Base-by-base conservation (phyloP, 2,888 invertebrate genomes). In the Chironomus riparius region DNA sequence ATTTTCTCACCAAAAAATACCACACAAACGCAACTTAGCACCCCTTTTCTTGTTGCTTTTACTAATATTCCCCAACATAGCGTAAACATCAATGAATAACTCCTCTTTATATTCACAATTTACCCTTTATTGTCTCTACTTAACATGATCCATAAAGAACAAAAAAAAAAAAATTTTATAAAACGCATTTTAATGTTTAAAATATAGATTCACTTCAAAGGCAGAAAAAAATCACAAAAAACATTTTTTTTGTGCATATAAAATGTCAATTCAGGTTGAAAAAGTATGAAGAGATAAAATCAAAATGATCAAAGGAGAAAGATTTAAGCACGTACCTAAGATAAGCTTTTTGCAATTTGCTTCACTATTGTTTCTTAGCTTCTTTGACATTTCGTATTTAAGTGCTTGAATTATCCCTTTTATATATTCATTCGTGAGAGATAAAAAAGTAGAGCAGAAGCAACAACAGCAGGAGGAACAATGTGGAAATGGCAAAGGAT, bases 321-420 rank as follows among this genome's bases (percentile, higher is more conserved):
- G 65, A 65, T 62, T 61, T 18, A 62, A 73, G 72, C 28, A 73
- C 72, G 47, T 73, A 73, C 62, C 47, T 68, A 72, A 72, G 72
- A 28, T 47, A 65, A 65, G 70, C 70, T 48, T 38, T 38, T 73
- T 38, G 72, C 62, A 73, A 73, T 73, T 73, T 73, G 48, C 72
- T 38, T 62, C 47, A 18, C 72, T 7, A 73, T 73, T 73, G 72
- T 73, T 28, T 62, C 56, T 65, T 21, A 65, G 21, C 38, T n/a
- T 56, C 65, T 65, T 65, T 65, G 65, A 65, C 65, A 65, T 65
- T 65, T 65, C 24, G 4, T 13, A 65, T 24, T 65, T 10, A 24
- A 65, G 65, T 65, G 65, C 18, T 65, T 18, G 65, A 24, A 65
- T 65, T 65, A 65, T 65, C 65, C 65, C 21, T 12, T 24, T 21